Conservation (phyloP, 2,888 invertebrate species). For the Stramonita haemastoma region DNA sequence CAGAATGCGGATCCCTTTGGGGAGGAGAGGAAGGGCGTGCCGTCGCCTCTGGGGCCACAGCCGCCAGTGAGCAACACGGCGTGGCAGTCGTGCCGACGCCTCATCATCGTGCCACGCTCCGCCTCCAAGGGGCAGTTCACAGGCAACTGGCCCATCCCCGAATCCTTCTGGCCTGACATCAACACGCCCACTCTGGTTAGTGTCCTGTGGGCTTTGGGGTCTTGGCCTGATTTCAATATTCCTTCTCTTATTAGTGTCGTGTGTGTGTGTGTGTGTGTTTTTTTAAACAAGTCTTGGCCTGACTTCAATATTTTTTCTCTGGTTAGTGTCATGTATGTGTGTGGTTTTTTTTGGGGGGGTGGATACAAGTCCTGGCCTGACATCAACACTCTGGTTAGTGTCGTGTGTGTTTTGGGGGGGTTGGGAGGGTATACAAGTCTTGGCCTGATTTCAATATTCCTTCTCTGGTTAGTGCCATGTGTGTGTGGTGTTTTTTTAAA, state of each 20-base stretch:
- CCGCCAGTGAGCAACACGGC: conserved; percentile 34
- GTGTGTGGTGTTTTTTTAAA: too few species aligned
- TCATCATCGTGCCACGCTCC: conserved; percentile 94
- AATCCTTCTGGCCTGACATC: conserved; percentile 97
- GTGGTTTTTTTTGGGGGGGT: too few species aligned
- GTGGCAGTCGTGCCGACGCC: conserved; percentile 91
- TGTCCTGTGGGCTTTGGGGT: not conserved
- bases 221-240: conserved; percentile 93
- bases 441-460: too few species aligned
- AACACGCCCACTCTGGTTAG: conserved; percentile 88
- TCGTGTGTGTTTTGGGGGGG: too few species aligned
- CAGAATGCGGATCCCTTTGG: conserved; percentile 54
- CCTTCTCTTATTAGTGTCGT: conserved; percentile 83
- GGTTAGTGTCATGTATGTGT: too few species aligned
- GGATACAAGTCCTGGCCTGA: too few species aligned
- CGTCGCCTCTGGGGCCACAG: conserved; percentile 77
- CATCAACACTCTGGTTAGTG: too few species aligned
- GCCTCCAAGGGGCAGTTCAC: conserved; percentile 90
- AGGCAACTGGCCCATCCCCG: conserved; percentile 99
- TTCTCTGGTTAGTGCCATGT: too few species aligned
- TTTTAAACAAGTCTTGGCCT: not conserved
- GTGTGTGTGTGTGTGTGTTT: not conserved
- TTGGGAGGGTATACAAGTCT: too few species aligned
- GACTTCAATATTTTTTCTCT: too few species aligned
- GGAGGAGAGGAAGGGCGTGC: conserved; percentile 57